Evolutionary conservation across 2,113 vertebrate genomes (phyloP), one percentile per base, ranked within the genome.

Genomic region (Struthidea cinerea): DNA sequence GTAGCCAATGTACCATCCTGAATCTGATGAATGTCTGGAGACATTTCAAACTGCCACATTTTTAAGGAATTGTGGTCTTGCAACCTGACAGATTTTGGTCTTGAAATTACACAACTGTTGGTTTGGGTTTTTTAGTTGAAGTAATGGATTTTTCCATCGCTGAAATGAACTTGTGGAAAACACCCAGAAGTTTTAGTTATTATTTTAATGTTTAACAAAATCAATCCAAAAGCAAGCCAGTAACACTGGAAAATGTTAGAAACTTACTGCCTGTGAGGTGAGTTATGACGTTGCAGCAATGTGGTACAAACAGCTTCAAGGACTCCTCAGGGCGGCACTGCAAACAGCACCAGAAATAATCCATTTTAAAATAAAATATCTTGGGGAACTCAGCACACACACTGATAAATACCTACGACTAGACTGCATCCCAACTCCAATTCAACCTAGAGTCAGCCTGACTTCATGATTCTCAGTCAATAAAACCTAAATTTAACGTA

Each of bases 211-310:
- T 28, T 59, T 32, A 35, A 35, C 3, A 63, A 28, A 94, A 27
- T 16, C 41, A 73, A 37, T 9, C 59, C 63, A 78, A 95, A 91
- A 14, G 21, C 17, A 87, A 89, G 39, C 21, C 83, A 57, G 4
- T 7, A 93, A 84, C 21, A 79, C 32, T 5, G 59, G 52, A 61
- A 61, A 90, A 80, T 19, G 17, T 81, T 52, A 59, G 49, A 46
- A 61, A 99, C 99, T 99, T 99, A 99, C 99, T 98, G 97, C 97
- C 98, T 93, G 99, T 99, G 65, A 99, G 99, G 85, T 99, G 99
- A 94, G 98, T 98, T 96, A 99, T 99, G 92, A 99, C 98, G 35
- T 91, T 98, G 97, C 99, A 99, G 97, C 99, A 99, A 88, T 99
- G 99, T 42, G 99, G 99, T 83, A 99, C 98, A 98, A 99, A 99